These are phyloP conservation scores for Butorides virescens DNA, from an alignment of 2,113 vertebrate species.

Conservation along the genomic window DNA sequence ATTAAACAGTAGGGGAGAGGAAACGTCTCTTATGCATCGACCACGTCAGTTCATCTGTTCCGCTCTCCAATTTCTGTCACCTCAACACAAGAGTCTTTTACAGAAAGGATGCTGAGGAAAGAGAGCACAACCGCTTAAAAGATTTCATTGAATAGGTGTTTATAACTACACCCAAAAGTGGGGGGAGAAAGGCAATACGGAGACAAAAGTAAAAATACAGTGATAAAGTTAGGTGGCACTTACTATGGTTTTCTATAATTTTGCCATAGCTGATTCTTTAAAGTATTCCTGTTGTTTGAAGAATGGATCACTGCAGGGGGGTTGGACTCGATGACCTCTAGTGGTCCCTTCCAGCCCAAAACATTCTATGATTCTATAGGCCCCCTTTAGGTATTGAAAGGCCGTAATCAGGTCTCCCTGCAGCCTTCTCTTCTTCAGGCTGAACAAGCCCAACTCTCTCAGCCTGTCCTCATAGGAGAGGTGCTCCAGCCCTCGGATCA, in stretches of 20 bases:
- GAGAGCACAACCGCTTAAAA: background rate
- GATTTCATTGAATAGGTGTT: background rate
- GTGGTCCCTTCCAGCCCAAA: too few relatives aligned
- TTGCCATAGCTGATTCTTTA: background rate
- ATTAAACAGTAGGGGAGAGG: background rate
- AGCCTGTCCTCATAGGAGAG: too few relatives aligned
- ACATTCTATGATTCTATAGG: too few relatives aligned
- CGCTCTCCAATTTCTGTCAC: background rate
- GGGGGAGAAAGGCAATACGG: rapidly evolving
- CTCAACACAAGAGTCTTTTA: background rate
- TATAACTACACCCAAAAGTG: background rate
- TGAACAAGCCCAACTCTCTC: too few relatives aligned
- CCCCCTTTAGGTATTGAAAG: too few relatives aligned
- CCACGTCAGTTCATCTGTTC: background rate
- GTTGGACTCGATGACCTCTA: too few relatives aligned
- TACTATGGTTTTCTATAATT: background rate
- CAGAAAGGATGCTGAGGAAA: background rate
- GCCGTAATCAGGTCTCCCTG: too few relatives aligned
- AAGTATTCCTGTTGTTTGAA: background rate
- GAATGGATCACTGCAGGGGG: background rate
- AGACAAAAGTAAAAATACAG: background rate
- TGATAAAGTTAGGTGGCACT: background rate
- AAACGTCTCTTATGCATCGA: background rate
- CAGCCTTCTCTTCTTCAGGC: too few relatives aligned
- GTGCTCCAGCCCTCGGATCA: too few relatives aligned